phyloP scores from a whole-genome alignment of 2,888 invertebrate genomes.

The Drosophila vallismaia region DNA sequence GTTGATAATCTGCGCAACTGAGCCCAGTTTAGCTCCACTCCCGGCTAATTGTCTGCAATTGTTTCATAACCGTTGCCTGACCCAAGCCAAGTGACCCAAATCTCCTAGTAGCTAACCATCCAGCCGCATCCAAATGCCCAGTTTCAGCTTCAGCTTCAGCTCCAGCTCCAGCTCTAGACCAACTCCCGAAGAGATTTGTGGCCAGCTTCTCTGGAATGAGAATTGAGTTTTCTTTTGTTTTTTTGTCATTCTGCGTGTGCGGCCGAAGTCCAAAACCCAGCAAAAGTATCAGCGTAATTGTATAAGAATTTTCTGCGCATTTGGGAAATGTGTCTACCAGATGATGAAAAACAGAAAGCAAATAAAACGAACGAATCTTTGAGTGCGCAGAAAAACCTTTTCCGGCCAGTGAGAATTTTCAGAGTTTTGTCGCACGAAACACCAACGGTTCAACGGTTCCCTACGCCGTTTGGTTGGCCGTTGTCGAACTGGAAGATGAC shows the following conservation, averaged over 20 bases:
- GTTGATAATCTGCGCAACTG: conserved; percentile 59
- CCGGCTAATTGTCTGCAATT: conserved; percentile 71
- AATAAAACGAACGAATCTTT: conserved; percentile 35
- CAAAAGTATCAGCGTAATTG: conserved; percentile 62
- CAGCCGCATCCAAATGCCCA: conserved; percentile 54
- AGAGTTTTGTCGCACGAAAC: conserved; percentile 72
- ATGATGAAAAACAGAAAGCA: conserved; percentile 45
- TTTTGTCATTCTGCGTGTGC: conserved; percentile 60
- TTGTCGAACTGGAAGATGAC: conserved; percentile 75
- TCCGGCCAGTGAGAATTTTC: conserved; percentile 53
- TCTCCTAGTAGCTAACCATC: conserved; percentile 32
- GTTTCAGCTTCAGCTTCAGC: not conserved
- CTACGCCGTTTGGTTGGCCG: conserved; percentile 55
- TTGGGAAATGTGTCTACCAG: conserved; percentile 53
- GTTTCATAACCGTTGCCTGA: conserved; percentile 72
- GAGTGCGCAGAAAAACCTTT: conserved; percentile 46
- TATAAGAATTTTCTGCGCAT: conserved; percentile 58
- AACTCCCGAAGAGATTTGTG: conserved; percentile 28
- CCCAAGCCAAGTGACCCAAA: conserved; percentile 68
- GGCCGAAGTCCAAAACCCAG: conserved; percentile 50
- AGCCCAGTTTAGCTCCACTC: conserved; percentile 38
- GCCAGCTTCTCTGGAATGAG: conserved; percentile 45
- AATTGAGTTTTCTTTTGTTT: conserved; percentile 48
- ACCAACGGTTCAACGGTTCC: conserved; percentile 67
- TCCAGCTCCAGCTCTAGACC: conserved; percentile 8